Evolutionary conservation across 1,140 invertebrate species (phyloP), one percentile per base, ranked within the genome.

Genomic region (Scaptomyza montana): DNA sequence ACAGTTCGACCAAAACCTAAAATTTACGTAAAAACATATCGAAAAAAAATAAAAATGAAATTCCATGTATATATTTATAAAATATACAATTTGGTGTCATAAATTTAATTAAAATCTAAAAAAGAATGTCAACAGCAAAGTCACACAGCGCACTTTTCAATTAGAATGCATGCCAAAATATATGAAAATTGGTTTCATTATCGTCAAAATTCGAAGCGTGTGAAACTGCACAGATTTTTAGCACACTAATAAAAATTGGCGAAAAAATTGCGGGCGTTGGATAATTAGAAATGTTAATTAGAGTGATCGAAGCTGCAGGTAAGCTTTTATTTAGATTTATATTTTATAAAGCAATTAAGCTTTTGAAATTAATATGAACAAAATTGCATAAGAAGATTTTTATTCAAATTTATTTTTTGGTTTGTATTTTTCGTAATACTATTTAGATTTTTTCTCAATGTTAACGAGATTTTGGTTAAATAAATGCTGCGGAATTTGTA

Each of bases 61-160:
- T n/a, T n/a, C n/a, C n/a, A n/a, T n/a, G n/a, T n/a, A n/a, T n/a
- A n/a, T n/a, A n/a, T n/a, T n/a, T 54, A 62, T 36, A 47, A 33
- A 6, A 33, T 45, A 28, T 19, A 55, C 43, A 54, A 43, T 13
- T 53, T 49, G 47, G 56, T 78, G 76, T 80, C 76, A 84, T 78
- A 81, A 79, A 84, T 84, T 82, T 82, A 82, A 82, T 82, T 82
- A 84, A 84, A 82, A 71, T 75, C 72, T 73, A 67, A 76, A 84
- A 82, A 36, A 36, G 5, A 82, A 79, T 84, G 80, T 84, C 80
- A 79, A 68, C 80, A 59, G 54, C 19, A 61, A 59, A 62, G 71
- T 85, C 67, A 57, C 50, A 79, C 68, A 79, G 55, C 80, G 33
- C 33, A 9, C 8, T 65, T 76, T 85, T 82, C 80, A 82, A 82